Conservation (phyloP, 2,797 vertebrate species). For the Parambassis ranga region DNA sequence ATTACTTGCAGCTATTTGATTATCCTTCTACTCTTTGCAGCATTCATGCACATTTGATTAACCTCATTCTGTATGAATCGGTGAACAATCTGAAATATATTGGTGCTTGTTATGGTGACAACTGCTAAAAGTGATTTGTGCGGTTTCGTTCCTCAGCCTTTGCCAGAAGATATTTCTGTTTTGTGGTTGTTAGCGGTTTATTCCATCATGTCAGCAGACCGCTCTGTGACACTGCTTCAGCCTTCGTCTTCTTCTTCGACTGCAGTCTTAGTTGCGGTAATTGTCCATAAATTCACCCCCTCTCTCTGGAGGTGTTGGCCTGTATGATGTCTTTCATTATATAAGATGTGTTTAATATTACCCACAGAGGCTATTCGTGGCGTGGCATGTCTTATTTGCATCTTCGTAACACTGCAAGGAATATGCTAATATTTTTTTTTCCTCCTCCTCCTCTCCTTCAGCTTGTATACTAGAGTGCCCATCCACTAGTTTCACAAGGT, state of each 20-base stretch:
- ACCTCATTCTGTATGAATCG: conserved; percentile 25
- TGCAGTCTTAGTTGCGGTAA: conserved; percentile 32
- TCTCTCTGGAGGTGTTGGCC: conserved; percentile 42
- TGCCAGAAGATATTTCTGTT: conserved; percentile 37
- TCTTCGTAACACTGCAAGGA: conserved; percentile 60
- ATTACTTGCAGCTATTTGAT: conserved; percentile 28
- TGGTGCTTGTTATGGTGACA: conserved; percentile 19
- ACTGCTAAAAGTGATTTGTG: conserved; percentile 16
- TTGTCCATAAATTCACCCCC: conserved; percentile 30
- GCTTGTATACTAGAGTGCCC: conserved; percentile 68
- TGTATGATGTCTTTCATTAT: conserved; percentile 53
- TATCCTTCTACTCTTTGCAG: conserved; percentile 15
- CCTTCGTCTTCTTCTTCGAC: conserved; percentile 29
- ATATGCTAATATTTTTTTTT: conserved; percentile 62
- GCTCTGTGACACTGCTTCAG: conserved; percentile 9
- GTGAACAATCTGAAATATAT: conserved; percentile 30
- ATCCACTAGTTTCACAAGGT: conserved; percentile 77
- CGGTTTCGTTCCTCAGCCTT: conserved; percentile 20
- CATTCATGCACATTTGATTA: conserved; percentile 31
- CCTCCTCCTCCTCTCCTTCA: conserved; percentile 49
- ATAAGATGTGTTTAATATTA: conserved; percentile 58
- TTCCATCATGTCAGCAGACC: conserved; percentile 34
- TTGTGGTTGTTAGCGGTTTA: conserved; percentile 46
- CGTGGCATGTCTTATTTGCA: conserved; percentile 53
- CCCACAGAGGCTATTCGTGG: conserved; percentile 41